A percentile compares a stretch with the other conserved stretches of the same genome.
phyloP scores from a whole-genome alignment of 2,113 vertebrate genomes.

The Melanotaenia duboulayi region DNA sequence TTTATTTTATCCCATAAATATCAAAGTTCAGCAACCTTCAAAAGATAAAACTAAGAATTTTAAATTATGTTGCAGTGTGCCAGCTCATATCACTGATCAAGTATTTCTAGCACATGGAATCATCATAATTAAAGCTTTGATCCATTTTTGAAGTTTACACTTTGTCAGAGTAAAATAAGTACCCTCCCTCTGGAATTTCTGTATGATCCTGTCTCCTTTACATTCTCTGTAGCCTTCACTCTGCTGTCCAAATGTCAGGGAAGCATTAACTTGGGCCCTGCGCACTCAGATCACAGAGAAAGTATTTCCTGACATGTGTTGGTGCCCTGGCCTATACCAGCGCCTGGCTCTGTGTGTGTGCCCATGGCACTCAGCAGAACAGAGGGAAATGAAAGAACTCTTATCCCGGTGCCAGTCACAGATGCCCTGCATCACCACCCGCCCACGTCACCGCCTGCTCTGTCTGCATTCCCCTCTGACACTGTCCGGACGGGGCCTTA shows the following conservation, averaged over 20 bases:
- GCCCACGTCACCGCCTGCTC: conserved; percentile 70
- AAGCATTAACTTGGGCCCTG: conserved; percentile 46
- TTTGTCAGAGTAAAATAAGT: conserved; percentile 6
- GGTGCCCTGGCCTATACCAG: conserved; percentile 73
- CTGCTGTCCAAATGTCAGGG: conserved; percentile 57
- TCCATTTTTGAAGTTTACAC: conserved; percentile 5
- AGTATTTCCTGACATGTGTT: conserved; percentile 81
- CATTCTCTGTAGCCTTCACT: conserved; percentile 37
- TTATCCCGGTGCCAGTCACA: conserved; percentile 79
- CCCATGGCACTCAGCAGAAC: conserved; percentile 70
- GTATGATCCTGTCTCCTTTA: conserved; percentile 44
- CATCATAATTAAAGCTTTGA: not conserved
- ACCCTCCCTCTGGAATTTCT: conserved; percentile 33
- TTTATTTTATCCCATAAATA: no score
- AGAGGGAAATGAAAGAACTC: conserved; percentile 75
- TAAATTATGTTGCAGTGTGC: not conserved
- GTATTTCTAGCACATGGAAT: not conserved
- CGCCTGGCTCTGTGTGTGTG: conserved; percentile 67
- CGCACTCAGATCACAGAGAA: conserved; percentile 76
- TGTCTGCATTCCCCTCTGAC: conserved; percentile 80
- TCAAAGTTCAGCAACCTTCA: not conserved
- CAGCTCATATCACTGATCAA: not conserved
- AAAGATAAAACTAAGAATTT: not conserved
- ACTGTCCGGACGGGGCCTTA: conserved; percentile 67
- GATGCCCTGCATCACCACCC: conserved; percentile 75